Evolutionary conservation across 1,140 invertebrate species (phyloP), one percentile per base, ranked within the genome.

Genomic region (Leptoteleia sp.): DNA sequence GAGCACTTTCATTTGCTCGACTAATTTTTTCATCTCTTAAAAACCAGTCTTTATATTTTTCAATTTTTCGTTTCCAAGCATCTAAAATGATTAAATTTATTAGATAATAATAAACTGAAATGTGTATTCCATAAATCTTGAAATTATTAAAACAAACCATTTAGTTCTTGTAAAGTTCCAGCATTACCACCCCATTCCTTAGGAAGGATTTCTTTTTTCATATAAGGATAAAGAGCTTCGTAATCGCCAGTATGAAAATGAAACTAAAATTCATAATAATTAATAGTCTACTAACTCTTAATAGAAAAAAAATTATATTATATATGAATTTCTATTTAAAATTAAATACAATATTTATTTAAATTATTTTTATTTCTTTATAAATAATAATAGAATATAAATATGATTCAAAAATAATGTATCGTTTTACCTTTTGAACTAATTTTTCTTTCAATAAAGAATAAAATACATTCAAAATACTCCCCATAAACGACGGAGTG

Each of bases 141-240:
- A 50, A 25, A 43, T 7, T 16, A 31, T 15, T 13, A 31, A 25
- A 43, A 57, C 52, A 13, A 48, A 90, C 90, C 87, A 52, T 85
- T 88, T 1, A 90, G 67, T 62, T 90, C 85, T 6, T 80, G 13
- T 11, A 90, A 82, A 11, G 85, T 85, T 42, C 88, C 90, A n/a
- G 88, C 88, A 52, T 85, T 86, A 3, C 90, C 90, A 17, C 89
- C 90, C 80, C 87, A 91, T 70, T 91, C 90, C 4, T 83, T 83
- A 0, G 90, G 90, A 12, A 91, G 65, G 52, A 91, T 88, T 6
- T 88, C 82, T 68, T 86, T 88, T 3, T 90, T 83, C 11, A 91
- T 84, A 19, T 87, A 85, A 22, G 84, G 43, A 43, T 88, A 73
- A 7, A 91, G 76, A 25, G 87, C 83, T 29, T 90, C 85, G 3